Conservation (phyloP, 2,113 vertebrate genomes). For the Alces alces region DNA sequence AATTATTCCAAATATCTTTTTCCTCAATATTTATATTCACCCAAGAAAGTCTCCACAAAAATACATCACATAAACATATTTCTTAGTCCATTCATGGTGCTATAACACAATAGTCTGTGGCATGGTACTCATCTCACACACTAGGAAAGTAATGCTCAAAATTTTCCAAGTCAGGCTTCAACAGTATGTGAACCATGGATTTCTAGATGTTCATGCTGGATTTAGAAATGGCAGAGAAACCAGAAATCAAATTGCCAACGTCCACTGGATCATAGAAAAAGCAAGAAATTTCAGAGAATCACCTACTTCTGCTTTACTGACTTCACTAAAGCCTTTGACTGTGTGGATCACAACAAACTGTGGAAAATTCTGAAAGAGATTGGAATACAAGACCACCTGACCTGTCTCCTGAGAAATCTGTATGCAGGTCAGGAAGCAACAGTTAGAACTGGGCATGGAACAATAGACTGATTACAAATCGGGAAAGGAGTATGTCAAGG, state of each 20-base stretch:
- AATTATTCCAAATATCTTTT: not conserved
- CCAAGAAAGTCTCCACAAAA: not conserved
- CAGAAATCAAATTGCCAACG: not conserved
- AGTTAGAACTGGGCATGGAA: not conserved
- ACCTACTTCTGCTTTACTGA: not conserved
- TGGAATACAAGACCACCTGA: not conserved
- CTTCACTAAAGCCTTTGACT: not conserved
- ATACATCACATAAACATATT: not conserved
- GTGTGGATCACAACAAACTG: not conserved
- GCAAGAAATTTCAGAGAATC: not conserved
- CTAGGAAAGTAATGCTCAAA: not conserved
- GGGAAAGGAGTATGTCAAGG: not conserved
- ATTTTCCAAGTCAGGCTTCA: not conserved
- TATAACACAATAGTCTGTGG: not conserved
- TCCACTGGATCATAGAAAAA: not conserved
- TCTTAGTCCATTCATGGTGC: not conserved
- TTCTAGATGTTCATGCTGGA: not conserved
- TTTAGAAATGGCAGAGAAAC: not conserved
- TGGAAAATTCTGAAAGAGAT: not conserved
- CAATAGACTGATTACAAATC: not conserved
- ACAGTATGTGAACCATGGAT: not conserved
- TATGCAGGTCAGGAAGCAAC: not conserved
- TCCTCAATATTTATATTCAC: not conserved
- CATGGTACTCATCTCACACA: not conserved
- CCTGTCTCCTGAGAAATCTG: not conserved